Conservation (phyloP, 2,797 vertebrate species). For the Austrolebias charrua region DNA sequence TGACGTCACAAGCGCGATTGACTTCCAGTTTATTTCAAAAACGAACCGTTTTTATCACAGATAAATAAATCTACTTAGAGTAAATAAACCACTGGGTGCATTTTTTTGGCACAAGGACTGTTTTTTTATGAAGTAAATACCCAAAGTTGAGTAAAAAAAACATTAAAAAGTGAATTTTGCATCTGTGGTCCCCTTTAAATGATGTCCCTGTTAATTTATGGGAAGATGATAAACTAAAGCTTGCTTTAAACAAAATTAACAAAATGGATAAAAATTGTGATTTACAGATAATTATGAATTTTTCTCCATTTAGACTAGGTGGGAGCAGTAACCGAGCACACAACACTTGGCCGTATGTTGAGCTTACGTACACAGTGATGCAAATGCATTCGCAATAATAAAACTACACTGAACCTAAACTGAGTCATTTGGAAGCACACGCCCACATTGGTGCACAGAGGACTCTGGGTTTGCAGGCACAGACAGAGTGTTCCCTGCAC, state of each 20-base stretch:
- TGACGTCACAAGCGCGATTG: no score
- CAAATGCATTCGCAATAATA: conserved; percentile 29
- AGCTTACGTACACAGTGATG: conserved; percentile 57
- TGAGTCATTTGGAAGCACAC: conserved; percentile 42
- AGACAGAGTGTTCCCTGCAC: conserved; percentile 9
- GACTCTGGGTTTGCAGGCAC: conserved; percentile 21
- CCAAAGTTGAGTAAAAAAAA: no score
- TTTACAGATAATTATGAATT: conserved; percentile 16
- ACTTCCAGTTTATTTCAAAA: no score
- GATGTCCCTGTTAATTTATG: background rate
- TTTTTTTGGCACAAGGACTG: no score
- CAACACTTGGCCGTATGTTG: conserved; percentile 16
- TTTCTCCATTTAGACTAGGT: conserved; percentile 44
- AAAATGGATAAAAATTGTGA: background rate
- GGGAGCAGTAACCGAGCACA: conserved; percentile 37
- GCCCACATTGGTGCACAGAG: conserved; percentile 17
- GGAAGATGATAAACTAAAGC: no score
- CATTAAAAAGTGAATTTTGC: no score
- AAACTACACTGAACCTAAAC: conserved; percentile 19
- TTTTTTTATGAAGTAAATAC: no score
- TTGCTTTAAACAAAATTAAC: background rate
- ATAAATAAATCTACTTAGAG: no score
- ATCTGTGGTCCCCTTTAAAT: no score
- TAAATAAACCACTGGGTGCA: no score
- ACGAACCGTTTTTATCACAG: no score